Evolutionary conservation across 2,113 vertebrate genomes (phyloP), one percentile per base, ranked within the genome.

Genomic region (Conger conger): DNA sequence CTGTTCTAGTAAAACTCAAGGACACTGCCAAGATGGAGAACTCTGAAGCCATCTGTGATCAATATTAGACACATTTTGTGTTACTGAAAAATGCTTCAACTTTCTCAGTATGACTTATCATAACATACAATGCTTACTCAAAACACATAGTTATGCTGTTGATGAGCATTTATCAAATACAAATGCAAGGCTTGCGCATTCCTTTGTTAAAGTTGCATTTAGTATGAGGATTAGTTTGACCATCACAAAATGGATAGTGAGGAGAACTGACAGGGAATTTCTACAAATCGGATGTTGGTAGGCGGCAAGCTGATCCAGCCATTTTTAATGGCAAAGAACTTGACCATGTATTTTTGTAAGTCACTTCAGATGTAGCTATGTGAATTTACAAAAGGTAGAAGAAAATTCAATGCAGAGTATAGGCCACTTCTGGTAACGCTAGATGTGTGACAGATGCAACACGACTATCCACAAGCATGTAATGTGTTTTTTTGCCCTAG

Each of bases 21-120:
- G 84, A 76, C 35, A 63, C 87, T 89, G 89, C 89, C 93, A 94
- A 86, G 90, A 89, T 94, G 91, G 92, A 92, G 77, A 86, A 40
- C 91, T 93, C 91, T 85, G 88, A 91, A 94, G 92, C 91, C 87
- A 88, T 90, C 87, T 87, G 91, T 92, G 90, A 93, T 90, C 87
- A 85, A 90, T 86, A 91, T 87, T 88, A 87, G 91, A 91, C 88
- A 91, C 88, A 92, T 88, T 84, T 50, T 73, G 76, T 42, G 79
- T 76, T 81, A 76, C 63, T 18, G 42, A 87, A 89, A 90, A 87
- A 92, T 92, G 87, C 89, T 87, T 50, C 16, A 27, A 42, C 20
- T 42, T 80, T 82, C 89, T 85, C 87, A 54, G 17, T 81, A 54
- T 36, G 76, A 37, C 18, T 35, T 78, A 8, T 54, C 9, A 45